phyloP scores from a whole-genome alignment of 2,797 vertebrate genomes.

The Hozukius guyotensis region DNA sequence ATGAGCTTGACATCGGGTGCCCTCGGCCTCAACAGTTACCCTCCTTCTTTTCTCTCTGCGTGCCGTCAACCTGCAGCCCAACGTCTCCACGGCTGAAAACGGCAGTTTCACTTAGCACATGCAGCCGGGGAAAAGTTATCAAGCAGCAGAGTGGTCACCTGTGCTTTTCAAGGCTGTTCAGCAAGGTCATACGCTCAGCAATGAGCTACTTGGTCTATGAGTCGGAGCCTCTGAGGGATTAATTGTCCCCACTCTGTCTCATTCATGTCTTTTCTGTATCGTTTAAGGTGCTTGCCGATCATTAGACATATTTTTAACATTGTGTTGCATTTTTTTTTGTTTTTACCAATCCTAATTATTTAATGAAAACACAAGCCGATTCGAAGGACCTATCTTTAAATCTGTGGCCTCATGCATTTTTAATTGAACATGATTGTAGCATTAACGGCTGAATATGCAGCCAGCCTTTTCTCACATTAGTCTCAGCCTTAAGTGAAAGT shows the following conservation, averaged over 20 bases:
- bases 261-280: slow-evolving; percentile 82
- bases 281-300: slow-evolving; percentile 86
- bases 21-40: slow-evolving; percentile 62
- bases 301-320: slow-evolving; percentile 88
- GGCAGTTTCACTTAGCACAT: slow-evolving; percentile 72
- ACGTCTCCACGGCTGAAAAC: slow-evolving; percentile 53
- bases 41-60: slow-evolving; percentile 55
- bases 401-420: slow-evolving; percentile 88
- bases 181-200: slow-evolving; percentile 86
- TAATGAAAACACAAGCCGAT: slow-evolving; percentile 86
- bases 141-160: slow-evolving; percentile 86
- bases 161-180: slow-evolving; percentile 85
- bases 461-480: slow-evolving; percentile 71
- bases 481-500: slow-evolving; percentile 79
- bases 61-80: slow-evolving; percentile 52
- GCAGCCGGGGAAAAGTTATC: slow-evolving; percentile 85
- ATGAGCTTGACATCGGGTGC: slow-evolving; percentile 75
- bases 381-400: slow-evolving; percentile 80
- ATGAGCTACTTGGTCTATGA: slow-evolving; percentile 89
- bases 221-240: slow-evolving; percentile 88
- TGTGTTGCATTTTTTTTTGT: slow-evolving; percentile 72
- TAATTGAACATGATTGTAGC: slow-evolving; percentile 91
- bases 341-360: slow-evolving; percentile 89
- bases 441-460: slow-evolving; percentile 85
- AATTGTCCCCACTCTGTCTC: slow-evolving; percentile 88